phyloP scores from a whole-genome alignment of 2,113 vertebrate genomes.

The Equus przewalskii region DNA sequence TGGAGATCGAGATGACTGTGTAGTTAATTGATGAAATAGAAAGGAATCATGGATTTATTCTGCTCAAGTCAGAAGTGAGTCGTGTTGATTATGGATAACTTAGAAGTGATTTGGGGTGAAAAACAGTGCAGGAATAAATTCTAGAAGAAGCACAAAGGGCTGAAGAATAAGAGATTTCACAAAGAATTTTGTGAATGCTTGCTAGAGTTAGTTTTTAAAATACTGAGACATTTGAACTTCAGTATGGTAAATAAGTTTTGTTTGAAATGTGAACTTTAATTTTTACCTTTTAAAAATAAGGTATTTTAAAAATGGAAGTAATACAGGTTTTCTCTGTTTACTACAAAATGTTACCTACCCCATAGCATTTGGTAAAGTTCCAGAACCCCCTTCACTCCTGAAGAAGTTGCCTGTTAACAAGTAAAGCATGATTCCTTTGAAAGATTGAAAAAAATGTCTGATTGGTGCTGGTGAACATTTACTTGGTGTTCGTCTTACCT shows the following conservation, averaged over 20 bases:
- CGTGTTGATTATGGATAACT: slow-evolving; percentile 3
- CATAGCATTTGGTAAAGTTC: not conserved
- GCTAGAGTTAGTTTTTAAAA: slow-evolving; percentile 26
- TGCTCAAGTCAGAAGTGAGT: slow-evolving; percentile 19
- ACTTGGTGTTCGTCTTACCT: not conserved
- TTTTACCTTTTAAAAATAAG: slow-evolving; percentile 30
- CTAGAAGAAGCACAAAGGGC: not conserved
- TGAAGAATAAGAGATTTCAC: not conserved
- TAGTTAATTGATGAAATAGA: slow-evolving; percentile 46
- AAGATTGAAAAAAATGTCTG: not conserved
- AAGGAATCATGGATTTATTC: slow-evolving; percentile 40
- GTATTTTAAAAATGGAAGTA: slow-evolving; percentile 36
- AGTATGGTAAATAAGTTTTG: slow-evolving; percentile 31
- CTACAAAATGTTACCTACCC: slow-evolving; percentile 26
- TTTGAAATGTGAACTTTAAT: slow-evolving; percentile 22
- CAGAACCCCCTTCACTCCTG: not conserved
- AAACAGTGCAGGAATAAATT: slow-evolving; percentile 38
- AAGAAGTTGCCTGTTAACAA: slow-evolving; percentile 28
- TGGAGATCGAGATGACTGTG: not conserved
- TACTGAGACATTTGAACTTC: slow-evolving; percentile 35
- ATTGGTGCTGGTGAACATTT: slow-evolving; percentile 48
- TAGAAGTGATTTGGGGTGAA: slow-evolving; percentile 25
- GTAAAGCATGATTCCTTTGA: slow-evolving; percentile 15
- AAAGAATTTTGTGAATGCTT: slow-evolving; percentile 49
- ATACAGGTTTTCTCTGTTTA: slow-evolving; percentile 23